These are phyloP conservation scores for Stegostoma tigrinum DNA, from an alignment of 2,113 vertebrate genomes.

Conservation along the genomic window DNA sequence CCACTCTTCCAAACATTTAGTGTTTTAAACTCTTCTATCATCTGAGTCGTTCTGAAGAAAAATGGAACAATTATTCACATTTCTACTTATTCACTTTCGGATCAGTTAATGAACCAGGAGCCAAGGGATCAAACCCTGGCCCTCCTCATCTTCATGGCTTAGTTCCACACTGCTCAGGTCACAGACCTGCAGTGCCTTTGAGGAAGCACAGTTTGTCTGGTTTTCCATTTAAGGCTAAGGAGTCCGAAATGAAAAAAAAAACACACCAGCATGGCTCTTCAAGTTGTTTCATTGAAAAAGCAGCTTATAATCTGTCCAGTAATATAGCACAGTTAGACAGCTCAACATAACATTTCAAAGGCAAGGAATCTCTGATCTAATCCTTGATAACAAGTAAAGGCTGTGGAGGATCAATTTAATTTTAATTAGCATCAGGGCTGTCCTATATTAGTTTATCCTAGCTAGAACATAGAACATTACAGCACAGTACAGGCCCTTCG, in stretches of 20 bases:
- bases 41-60: not conserved
- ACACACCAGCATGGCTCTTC: not conserved
- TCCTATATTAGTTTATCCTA: no score
- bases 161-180: not conserved
- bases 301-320: not conserved
- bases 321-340: not conserved
- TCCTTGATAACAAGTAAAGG: not conserved
- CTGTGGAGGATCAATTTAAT: not conserved
- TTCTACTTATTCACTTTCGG: not conserved
- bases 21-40: not conserved
- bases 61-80: not conserved
- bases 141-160: not conserved
- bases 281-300: not conserved
- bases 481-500: no score
- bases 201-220: not conserved
- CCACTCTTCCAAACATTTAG: not conserved
- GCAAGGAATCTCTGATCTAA: not conserved
- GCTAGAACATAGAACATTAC: no score
- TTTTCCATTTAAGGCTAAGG: not conserved
- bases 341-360: not conserved
- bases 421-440: not conserved
- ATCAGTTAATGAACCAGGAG: not conserved
- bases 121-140: not conserved
- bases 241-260: not conserved
- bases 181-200: not conserved